These are phyloP conservation scores for Simalia tracyae DNA, from an alignment of 2,797 vertebrate genomes.

Conservation along the genomic window DNA sequence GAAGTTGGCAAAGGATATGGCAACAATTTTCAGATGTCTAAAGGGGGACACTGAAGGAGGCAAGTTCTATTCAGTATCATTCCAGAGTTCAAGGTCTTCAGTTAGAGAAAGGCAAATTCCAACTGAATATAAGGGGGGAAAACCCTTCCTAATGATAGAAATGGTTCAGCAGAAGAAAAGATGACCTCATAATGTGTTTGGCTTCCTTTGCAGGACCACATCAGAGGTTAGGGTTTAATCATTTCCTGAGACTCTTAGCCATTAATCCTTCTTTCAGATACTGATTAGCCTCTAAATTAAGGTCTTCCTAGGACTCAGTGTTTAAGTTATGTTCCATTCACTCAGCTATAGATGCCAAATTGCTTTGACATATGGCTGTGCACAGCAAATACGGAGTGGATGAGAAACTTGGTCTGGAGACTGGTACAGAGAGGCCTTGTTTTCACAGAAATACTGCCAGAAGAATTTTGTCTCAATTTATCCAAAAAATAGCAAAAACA, in stretches of 20 bases:
- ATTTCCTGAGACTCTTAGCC: neutral
- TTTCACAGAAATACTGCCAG: neutral
- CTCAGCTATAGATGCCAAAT: neutral
- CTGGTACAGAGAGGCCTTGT: neutral
- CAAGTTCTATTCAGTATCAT: neutral
- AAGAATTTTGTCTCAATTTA: conserved; percentile 1
- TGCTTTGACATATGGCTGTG: neutral
- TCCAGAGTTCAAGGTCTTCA: neutral
- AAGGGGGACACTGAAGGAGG: neutral
- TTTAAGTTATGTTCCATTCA: neutral
- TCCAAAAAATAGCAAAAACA: neutral
- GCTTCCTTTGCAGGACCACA: neutral
- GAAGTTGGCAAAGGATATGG: neutral
- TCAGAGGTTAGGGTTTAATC: neutral
- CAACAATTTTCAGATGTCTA: neutral
- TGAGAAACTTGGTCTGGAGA: neutral
- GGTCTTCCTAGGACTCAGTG: no score
- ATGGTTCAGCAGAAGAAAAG: neutral
- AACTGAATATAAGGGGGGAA: neutral
- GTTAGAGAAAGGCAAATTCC: neutral
- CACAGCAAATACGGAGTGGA: neutral
- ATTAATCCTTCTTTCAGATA: neutral
- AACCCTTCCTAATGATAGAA: neutral
- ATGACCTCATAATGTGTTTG: neutral
- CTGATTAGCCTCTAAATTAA: neutral